phyloP scores from a whole-genome alignment of 2,113 vertebrate species.

The Isurus oxyrinchus region DNA sequence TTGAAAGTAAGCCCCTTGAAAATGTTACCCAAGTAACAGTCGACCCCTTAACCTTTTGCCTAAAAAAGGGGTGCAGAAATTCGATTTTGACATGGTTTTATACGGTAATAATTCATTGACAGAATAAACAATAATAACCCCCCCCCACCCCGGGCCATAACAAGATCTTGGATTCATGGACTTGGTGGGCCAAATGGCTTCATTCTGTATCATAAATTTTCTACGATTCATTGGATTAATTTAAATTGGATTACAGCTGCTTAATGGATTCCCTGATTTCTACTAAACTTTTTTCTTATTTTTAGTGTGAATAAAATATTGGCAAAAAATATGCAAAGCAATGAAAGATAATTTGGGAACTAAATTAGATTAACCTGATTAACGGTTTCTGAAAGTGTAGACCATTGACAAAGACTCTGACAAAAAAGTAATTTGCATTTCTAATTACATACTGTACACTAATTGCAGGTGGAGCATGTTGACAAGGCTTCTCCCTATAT shows the following conservation, averaged over 20 bases:
- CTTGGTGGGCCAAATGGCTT: neutral
- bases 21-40: too few species aligned
- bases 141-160: neutral
- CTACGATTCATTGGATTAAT: neutral
- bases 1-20: too few species aligned
- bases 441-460: conserved; percentile 3
- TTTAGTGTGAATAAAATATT: neutral
- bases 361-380: neutral
- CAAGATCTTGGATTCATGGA: neutral
- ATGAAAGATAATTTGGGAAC: neutral
- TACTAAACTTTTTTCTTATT: neutral
- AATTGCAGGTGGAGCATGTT: conserved; percentile 49
- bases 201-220: neutral
- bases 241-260: neutral
- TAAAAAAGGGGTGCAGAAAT: too few species aligned
- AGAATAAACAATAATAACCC: neutral
- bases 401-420: neutral
- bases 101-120: neutral
- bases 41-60: too few species aligned
- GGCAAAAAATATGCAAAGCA: neutral
- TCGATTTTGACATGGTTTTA: too few species aligned
- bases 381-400: neutral
- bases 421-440: neutral
- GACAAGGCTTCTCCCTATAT: conserved; percentile 55
- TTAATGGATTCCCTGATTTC: neutral